These are phyloP conservation scores for Mesoclemmys tuberculata DNA, from an alignment of 2,113 vertebrate species.

Conservation along the genomic window DNA sequence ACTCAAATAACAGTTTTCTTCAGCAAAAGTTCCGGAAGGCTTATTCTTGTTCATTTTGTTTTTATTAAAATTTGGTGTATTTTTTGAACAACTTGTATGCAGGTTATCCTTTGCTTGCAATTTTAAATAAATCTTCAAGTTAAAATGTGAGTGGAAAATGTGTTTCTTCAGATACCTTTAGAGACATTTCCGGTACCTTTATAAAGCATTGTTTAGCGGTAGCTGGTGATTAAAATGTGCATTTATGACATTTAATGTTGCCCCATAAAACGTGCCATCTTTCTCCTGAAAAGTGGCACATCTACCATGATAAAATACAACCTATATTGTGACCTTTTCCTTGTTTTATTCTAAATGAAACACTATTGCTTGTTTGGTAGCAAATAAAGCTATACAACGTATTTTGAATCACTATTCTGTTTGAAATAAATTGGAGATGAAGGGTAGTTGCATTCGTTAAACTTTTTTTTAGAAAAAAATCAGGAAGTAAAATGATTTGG, in stretches of 20 bases:
- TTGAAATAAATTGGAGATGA: background rate
- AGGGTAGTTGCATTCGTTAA: background rate
- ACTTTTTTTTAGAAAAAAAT: background rate
- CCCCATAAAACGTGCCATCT: background rate
- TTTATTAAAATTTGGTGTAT: background rate
- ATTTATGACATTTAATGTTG: background rate
- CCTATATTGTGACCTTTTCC: background rate
- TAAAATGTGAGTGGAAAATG: background rate
- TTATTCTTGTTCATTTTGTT: too few relatives aligned
- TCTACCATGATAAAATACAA: background rate
- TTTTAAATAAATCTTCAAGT: background rate
- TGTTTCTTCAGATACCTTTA: background rate
- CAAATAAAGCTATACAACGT: background rate
- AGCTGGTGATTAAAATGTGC: background rate
- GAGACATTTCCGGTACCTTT: background rate
- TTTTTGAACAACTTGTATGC: background rate
- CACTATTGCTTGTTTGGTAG: background rate
- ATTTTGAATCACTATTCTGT: background rate
- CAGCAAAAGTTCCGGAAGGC: too few relatives aligned
- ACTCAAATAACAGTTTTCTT: background rate
- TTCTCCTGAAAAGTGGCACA: background rate
- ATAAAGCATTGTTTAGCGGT: background rate
- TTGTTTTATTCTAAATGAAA: background rate
- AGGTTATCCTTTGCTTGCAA: background rate
- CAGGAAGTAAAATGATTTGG: background rate